A percentile compares a stretch with the other conserved stretches of the same genome.
Conservation (phyloP, 2,888 invertebrate species). For the Cephalotes varians region DNA sequence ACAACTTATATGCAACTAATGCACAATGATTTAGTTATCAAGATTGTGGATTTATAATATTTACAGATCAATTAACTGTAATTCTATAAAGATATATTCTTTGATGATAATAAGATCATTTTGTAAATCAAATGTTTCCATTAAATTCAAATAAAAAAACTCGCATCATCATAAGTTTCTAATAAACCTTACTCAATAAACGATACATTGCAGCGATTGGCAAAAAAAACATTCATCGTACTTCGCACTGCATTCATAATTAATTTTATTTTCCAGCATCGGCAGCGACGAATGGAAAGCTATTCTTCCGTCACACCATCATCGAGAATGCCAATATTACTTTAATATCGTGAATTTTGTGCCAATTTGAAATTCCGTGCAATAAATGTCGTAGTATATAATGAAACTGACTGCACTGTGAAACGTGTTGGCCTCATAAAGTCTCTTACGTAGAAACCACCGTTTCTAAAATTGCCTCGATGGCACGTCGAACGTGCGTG, state of each 20-base stretch:
- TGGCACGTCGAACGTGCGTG: slow-evolving; percentile 31
- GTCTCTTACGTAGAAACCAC: slow-evolving; percentile 52
- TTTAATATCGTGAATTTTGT: slow-evolving; percentile 51
- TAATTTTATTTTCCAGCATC: slow-evolving; percentile 49
- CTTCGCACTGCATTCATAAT: slow-evolving; percentile 28
- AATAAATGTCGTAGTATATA: slow-evolving; percentile 49
- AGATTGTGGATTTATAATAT: background rate
- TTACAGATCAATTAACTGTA: background rate
- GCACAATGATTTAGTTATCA: background rate
- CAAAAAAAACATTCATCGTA: slow-evolving; percentile 16
- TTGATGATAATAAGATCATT: background rate
- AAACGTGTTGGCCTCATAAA: slow-evolving; percentile 44
- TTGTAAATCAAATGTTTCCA: background rate
- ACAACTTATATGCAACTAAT: slow-evolving; percentile 20
- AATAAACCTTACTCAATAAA: slow-evolving; percentile 35
- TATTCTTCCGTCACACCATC: slow-evolving; percentile 46
- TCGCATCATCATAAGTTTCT: background rate
- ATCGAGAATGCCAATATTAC: slow-evolving; percentile 53
- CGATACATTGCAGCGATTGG: slow-evolving; percentile 19
- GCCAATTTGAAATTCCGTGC: slow-evolving; percentile 52
- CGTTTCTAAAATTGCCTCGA: slow-evolving; percentile 41
- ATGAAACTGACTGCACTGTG: slow-evolving; percentile 47
- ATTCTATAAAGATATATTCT: background rate
- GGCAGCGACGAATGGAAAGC: slow-evolving; percentile 37
- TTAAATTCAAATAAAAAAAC: slow-evolving; percentile 14